Conservation (phyloP, 2,113 vertebrate species). For the Triplophysa dalaica region DNA sequence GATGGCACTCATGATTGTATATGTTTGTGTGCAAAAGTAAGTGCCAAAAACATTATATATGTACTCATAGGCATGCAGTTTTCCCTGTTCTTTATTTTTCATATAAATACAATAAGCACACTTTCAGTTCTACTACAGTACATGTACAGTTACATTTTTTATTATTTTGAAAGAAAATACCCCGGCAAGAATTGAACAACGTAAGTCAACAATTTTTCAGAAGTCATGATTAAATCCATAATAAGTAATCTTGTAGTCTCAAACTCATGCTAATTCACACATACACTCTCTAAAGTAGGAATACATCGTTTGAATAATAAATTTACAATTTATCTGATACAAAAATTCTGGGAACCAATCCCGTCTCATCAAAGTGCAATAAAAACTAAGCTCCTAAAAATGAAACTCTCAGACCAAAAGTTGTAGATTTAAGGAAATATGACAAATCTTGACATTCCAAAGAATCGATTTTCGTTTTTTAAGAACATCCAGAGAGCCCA, state of each 20-base stretch:
- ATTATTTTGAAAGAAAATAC: too few species aligned
- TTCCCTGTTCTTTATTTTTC: not conserved
- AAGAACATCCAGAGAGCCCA: not conserved
- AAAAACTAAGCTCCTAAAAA: too few species aligned
- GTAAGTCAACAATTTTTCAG: too few species aligned
- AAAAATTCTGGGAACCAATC: not conserved
- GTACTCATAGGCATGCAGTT: not conserved
- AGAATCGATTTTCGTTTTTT: not conserved
- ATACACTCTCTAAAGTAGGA: not conserved
- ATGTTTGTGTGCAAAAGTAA: conserved; percentile 17
- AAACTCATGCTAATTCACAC: not conserved
- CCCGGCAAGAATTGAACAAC: too few species aligned
- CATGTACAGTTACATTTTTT: not conserved
- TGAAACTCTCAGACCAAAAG: not conserved
- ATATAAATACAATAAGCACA: not conserved
- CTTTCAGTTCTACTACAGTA: not conserved
- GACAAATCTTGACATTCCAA: not conserved
- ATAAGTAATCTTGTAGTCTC: too few species aligned
- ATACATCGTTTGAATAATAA: not conserved
- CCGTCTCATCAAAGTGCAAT: too few species aligned
- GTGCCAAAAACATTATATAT: not conserved
- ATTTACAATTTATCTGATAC: not conserved
- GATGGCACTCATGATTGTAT: conserved; percentile 75
- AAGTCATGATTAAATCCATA: too few species aligned
- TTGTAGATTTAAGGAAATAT: not conserved